phyloP scores from a whole-genome alignment of 2,888 invertebrate species.

The Lasioglossum figueresi region DNA sequence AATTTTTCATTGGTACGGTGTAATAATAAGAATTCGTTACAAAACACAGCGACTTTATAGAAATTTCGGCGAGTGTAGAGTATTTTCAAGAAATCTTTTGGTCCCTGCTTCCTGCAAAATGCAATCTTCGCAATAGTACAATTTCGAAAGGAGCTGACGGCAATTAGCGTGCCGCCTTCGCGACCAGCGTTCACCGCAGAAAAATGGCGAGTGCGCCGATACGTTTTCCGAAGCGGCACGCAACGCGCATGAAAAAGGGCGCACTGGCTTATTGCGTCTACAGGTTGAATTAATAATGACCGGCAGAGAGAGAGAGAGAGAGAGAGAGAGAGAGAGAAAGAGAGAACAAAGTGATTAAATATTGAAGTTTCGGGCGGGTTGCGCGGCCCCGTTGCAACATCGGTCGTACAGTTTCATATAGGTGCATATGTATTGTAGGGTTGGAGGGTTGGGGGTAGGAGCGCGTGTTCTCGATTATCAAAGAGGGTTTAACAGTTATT shows the following conservation, averaged over 20 bases:
- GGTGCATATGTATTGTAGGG: neutral
- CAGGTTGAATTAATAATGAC: neutral
- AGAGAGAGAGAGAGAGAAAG: no score
- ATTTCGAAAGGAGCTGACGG: no score
- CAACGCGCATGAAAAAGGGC: neutral
- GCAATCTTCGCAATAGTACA: neutral
- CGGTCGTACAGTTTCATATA: neutral
- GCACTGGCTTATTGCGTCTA: neutral
- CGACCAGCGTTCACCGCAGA: neutral
- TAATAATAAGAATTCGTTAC: no score
- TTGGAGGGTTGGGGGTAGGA: neutral
- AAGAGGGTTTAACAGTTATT: conserved; percentile 66
- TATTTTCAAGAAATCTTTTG: no score
- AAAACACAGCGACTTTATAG: no score
- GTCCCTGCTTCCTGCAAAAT: neutral
- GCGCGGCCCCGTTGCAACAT: neutral
- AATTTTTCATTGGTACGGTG: no score
- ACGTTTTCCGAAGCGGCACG: neutral
- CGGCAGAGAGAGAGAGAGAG: no score
- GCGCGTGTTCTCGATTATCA: conserved; percentile 37
- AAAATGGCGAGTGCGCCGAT: neutral
- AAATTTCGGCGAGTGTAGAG: no score
- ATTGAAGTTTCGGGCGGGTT: conserved; percentile 1
- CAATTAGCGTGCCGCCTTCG: neutral
- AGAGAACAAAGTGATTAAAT: conserved; percentile 1